phyloP scores from a whole-genome alignment of 2,888 invertebrate species.

The Platypus cylindrus region DNA sequence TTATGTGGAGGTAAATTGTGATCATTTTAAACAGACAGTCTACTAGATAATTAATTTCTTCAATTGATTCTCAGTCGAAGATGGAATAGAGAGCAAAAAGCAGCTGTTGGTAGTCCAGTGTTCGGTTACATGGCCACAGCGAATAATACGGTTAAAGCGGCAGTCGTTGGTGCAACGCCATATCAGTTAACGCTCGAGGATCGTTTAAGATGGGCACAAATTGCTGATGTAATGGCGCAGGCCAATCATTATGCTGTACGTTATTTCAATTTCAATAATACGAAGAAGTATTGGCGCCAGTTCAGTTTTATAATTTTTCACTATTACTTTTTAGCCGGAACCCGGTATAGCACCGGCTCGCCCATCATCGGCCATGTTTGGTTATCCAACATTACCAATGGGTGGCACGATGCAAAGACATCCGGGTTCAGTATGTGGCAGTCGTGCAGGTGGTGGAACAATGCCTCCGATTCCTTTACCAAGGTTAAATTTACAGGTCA shows the following conservation, averaged over 20 bases:
- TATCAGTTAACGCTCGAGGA: slow-evolving; percentile 71
- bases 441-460: slow-evolving; percentile 37
- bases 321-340: slow-evolving; percentile 45
- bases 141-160: slow-evolving; percentile 57
- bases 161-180: slow-evolving; percentile 60
- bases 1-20: slow-evolving; percentile 71
- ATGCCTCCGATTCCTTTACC: slow-evolving; percentile 59
- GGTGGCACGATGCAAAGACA: slow-evolving; percentile 35
- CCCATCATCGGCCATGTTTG: slow-evolving; percentile 74
- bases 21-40: slow-evolving; percentile 1
- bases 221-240: slow-evolving; percentile 78
- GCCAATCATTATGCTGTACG: slow-evolving; percentile 74
- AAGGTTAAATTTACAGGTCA: slow-evolving; percentile 40
- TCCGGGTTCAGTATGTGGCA: slow-evolving; percentile 14
- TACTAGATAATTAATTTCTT: slow-evolving; percentile 4
- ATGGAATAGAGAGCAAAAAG: slow-evolving; percentile 83
- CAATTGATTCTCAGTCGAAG: slow-evolving; percentile 49
- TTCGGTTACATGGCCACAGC: slow-evolving; percentile 75
- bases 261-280: no score
- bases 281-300: no score
- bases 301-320: slow-evolving; percentile 1
- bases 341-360: slow-evolving; percentile 54
- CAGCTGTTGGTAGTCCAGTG: slow-evolving; percentile 66
- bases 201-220: slow-evolving; percentile 76
- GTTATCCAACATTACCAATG: slow-evolving; percentile 51